Evolutionary conservation across 1,140 invertebrate species (phyloP).

Genomic region (Brachionus asplanchnoidis): DNA sequence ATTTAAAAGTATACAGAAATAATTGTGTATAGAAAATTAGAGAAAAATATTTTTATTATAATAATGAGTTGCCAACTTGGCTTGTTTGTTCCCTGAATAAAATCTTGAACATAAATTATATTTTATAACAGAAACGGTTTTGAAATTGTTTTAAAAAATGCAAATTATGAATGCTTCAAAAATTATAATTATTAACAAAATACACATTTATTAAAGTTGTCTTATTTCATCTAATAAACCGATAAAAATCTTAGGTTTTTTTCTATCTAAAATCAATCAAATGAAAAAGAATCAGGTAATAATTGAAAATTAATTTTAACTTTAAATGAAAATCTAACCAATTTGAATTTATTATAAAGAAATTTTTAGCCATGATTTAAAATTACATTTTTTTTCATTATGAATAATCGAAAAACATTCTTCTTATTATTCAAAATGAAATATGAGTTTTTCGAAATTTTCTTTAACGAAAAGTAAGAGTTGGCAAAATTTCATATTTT

Average conservation of each 20-base stretch:
- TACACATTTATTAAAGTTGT: neutral
- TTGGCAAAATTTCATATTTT: no score
- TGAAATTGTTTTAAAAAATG: neutral
- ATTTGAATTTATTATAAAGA: no score
- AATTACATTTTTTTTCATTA: neutral
- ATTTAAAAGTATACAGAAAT: neutral
- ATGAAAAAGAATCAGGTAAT: no score
- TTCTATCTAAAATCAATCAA: neutral
- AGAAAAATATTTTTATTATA: neutral
- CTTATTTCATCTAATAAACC: neutral
- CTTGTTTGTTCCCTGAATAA: neutral
- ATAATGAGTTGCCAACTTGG: neutral
- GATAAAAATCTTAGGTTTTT: neutral
- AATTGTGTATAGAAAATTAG: neutral
- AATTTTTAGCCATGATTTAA: neutral
- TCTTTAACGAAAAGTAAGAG: no score
- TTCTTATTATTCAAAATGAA: neutral
- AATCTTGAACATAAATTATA: neutral
- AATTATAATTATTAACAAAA: neutral
- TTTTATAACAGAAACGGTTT: neutral
- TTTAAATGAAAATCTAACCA: no score
- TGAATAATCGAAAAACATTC: neutral
- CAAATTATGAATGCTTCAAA: neutral
- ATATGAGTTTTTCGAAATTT: neutral
- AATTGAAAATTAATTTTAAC: no score